These are phyloP conservation scores for Silurus lanzhouensis DNA, from an alignment of 2,797 vertebrate genomes.

Conservation along the genomic window DNA sequence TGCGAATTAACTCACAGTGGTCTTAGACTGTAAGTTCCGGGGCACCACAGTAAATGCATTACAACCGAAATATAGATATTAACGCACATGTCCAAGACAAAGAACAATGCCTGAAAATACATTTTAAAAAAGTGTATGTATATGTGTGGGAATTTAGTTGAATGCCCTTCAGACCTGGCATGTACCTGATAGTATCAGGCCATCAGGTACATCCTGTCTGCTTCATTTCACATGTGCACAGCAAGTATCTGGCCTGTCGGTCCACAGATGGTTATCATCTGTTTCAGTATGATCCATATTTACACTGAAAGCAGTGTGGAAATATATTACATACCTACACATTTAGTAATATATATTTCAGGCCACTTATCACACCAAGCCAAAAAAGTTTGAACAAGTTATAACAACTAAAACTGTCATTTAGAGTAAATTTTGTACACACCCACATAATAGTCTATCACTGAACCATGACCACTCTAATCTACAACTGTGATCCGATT, in stretches of 20 bases:
- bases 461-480: constrained; percentile 57
- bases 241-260: constrained; percentile 32
- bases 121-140: neutral
- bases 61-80: neutral
- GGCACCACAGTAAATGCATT: too few relatives aligned
- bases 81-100: neutral
- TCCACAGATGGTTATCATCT: constrained; percentile 48
- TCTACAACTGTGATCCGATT: constrained; percentile 35
- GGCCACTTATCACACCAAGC: constrained; percentile 14
- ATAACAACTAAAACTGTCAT: constrained; percentile 45
- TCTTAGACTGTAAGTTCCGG: too few relatives aligned
- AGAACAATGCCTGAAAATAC: neutral
- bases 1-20: too few relatives aligned
- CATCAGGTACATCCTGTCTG: constrained; percentile 48
- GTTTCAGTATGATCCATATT: constrained; percentile 47
- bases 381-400: constrained; percentile 55
- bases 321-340: constrained; percentile 34
- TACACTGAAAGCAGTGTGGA: constrained; percentile 36
- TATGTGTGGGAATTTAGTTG: constrained; percentile 16
- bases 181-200: constrained; percentile 34
- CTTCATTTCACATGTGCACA: constrained; percentile 52
- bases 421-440: constrained; percentile 48
- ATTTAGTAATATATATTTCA: constrained; percentile 40
- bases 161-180: constrained; percentile 35
- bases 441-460: constrained; percentile 50